Base-by-base conservation (phyloP, 2,888 invertebrate species). In the Tetanocera ferruginea region DNA sequence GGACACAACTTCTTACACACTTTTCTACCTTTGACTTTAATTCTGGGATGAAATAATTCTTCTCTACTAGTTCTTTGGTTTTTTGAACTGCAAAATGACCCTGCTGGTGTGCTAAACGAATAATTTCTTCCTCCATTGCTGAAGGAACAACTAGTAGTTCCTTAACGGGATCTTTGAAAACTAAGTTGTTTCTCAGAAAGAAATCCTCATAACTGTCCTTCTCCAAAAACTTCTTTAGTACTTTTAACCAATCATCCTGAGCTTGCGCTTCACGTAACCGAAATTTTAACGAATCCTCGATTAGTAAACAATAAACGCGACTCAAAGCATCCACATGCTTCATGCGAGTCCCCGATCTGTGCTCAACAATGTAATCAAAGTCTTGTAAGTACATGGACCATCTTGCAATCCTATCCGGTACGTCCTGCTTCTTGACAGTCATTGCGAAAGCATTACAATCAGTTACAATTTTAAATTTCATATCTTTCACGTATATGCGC, bases 11-110 rank as follows among this genome's bases (percentile, higher is more conserved):
- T 34, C 34, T 37, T 0, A 80, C 72, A n/a, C n/a, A n/a, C n/a
- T n/a, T n/a, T n/a, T n/a, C n/a, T n/a, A n/a, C n/a, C n/a, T n/a
- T n/a, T n/a, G n/a, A n/a, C n/a, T 8, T 70, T 14, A 66, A 25
- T 5, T 79, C 25, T 31, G 64, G 67, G 52, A 87, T 84, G 71
- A 81, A 85, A 78, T 83, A 88, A 3, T 85, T 81, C 55, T 80
- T 80, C n/a, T 78, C 81, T 2, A 88, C 55, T 2, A 76, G 28
- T 19, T 86, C 83, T 34, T 80, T 81, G 0, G 80, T 85, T 69
- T 86, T 88, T 23, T 79, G 84, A 5, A 71, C 80, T 0, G 80
- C 80, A 80, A 88, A 88, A 82, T 89, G 88, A 31, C 88, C 87
- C n/a, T 80, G 80, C 66, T 85, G 85, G 79, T 89, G 89, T 0